Evolutionary conservation across 2,888 invertebrate genomes (phyloP).

Genomic region (Hypolimnas misippus): DNA sequence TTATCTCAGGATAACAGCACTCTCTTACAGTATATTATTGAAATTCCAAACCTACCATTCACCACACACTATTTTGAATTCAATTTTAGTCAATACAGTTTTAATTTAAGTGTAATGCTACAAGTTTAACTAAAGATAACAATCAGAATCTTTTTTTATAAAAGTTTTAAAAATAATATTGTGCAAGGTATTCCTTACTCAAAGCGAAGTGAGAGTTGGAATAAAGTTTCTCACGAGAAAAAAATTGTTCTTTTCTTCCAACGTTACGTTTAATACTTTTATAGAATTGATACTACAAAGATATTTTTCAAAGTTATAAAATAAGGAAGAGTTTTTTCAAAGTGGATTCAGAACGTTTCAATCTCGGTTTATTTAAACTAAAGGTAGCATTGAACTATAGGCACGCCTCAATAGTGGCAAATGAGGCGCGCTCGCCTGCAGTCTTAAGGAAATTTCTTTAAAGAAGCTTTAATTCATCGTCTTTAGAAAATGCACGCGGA

Average conservation of each 20-base stretch:
- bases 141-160: background rate
- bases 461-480: constrained; percentile 78
- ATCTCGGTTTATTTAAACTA: constrained; percentile 63
- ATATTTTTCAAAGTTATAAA: constrained; percentile 34
- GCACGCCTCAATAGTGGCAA: constrained; percentile 76
- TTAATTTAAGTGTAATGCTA: constrained; percentile 2
- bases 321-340: constrained; percentile 49
- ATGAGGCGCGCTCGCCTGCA: constrained; percentile 77
- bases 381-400: constrained; percentile 64
- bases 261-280: constrained; percentile 28
- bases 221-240: constrained; percentile 21
- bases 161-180: constrained; percentile 8
- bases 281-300: constrained; percentile 25
- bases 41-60: too few species aligned
- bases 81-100: constrained; percentile 1
- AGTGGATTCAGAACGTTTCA: constrained; percentile 59
- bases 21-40: constrained; percentile 60
- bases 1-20: constrained; percentile 56
- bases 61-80: constrained; percentile 34
- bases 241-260: constrained; percentile 15
- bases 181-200: constrained; percentile 10
- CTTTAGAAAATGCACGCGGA: constrained; percentile 80
- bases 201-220: constrained; percentile 17
- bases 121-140: background rate
- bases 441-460: constrained; percentile 76